These are phyloP conservation scores for Bothrops jararaca DNA, from an alignment of 2,113 vertebrate species.

Conservation along the genomic window DNA sequence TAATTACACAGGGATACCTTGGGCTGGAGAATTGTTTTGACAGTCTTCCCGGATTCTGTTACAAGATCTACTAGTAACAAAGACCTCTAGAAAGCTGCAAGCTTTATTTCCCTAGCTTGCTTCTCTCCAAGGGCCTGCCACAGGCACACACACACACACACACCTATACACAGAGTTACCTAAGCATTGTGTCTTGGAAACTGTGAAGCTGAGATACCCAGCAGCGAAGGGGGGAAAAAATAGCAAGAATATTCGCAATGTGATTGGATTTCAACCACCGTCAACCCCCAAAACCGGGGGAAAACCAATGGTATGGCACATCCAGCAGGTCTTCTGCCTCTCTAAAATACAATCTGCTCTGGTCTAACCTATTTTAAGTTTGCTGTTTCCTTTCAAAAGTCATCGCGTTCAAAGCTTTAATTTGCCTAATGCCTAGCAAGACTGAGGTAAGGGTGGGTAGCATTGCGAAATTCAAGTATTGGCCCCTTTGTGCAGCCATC, in stretches of 20 bases:
- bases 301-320: not conserved
- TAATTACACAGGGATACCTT: not conserved
- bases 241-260: not conserved
- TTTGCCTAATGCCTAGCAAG: conserved; percentile 30
- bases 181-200: not conserved
- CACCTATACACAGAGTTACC: not conserved
- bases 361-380: conserved; percentile 37
- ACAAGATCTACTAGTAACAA: not conserved
- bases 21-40: not conserved
- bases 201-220: not conserved
- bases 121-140: not conserved
- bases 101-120: not conserved
- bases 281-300: not conserved
- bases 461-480: not conserved
- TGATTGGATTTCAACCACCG: not conserved
- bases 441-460: conserved; percentile 24
- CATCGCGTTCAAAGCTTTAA: conserved; percentile 34
- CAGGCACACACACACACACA: accelerated
- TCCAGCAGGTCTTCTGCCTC: not conserved
- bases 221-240: not conserved
- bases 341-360: conserved; percentile 19
- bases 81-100: not conserved
- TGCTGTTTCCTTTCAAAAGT: conserved; percentile 50
- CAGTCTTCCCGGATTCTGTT: not conserved
- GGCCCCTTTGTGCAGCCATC: not conserved